These are phyloP conservation scores for Parauchenoglanis punctatus DNA, from an alignment of 2,797 vertebrate genomes.

Conservation along the genomic window DNA sequence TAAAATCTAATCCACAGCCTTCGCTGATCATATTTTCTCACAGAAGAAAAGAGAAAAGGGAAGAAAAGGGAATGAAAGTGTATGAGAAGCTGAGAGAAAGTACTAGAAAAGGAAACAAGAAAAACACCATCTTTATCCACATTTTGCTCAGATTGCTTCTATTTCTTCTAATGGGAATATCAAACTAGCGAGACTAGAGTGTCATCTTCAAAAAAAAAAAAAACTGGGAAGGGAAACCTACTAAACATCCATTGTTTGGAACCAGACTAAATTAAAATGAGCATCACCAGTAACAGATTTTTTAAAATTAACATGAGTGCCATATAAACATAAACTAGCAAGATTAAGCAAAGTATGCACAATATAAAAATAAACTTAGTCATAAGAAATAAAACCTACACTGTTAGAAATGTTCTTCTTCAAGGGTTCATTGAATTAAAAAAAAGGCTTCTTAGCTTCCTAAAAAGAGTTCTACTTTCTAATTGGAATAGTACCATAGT, in stretches of 20 bases:
- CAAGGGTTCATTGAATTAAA: background rate
- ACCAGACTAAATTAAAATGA: no score
- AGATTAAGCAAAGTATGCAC: background rate
- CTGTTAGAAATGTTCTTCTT: background rate
- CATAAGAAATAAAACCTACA: background rate
- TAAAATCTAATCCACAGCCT: background rate
- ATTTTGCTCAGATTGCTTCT: background rate
- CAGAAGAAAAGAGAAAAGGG: background rate
- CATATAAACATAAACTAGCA: background rate
- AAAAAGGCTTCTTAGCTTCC: background rate
- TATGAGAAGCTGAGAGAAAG: background rate
- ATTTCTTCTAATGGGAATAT: background rate
- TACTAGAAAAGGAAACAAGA: background rate
- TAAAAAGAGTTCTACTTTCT: background rate
- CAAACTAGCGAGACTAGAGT: background rate
- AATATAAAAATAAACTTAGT: background rate
- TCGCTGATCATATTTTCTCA: background rate
- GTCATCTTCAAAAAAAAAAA: background rate
- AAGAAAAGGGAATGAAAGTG: background rate
- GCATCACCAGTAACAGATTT: no score
- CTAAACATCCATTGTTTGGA: background rate
- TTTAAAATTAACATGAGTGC: background rate
- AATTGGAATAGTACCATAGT: background rate
- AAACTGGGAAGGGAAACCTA: no score
- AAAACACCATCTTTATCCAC: background rate